Percentiles rank a stretch among this genome's conserved stretches.
These are phyloP conservation scores for Halictus ligatus DNA, from an alignment of 2,888 invertebrate species.

Conservation along the genomic window DNA sequence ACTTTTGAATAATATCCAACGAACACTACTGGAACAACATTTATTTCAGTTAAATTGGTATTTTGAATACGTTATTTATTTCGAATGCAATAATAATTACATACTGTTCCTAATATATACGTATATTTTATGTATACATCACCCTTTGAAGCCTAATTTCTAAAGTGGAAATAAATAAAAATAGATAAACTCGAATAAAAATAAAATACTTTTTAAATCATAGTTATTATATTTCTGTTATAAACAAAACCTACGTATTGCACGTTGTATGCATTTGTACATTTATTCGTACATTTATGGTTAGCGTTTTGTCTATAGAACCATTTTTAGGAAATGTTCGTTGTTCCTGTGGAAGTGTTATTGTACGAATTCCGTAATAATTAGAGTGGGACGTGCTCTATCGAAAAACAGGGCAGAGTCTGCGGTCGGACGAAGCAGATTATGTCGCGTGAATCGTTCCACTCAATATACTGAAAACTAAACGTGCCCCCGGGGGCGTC, in stretches of 20 bases:
- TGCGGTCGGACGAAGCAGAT: not conserved
- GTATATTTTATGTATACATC: not conserved
- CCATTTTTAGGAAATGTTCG: not conserved
- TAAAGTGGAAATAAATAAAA: not conserved
- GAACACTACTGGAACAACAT: no score
- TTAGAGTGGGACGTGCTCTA: not conserved
- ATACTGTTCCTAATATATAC: no score
- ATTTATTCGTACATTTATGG: not conserved
- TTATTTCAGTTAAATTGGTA: no score
- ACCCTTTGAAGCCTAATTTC: not conserved
- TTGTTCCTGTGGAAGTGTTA: not conserved
- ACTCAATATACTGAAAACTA: slow-evolving; percentile 40
- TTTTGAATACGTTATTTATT: no score
- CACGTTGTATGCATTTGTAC: not conserved
- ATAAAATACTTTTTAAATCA: not conserved
- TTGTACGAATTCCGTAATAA: not conserved
- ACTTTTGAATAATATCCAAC: no score
- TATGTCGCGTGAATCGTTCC: slow-evolving; percentile 20
- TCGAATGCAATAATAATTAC: no score
- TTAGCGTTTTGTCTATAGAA: not conserved
- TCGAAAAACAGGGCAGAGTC: not conserved
- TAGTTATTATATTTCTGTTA: no score
- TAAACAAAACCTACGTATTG: no score
- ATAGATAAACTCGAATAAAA: not conserved
- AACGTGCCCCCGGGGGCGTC: slow-evolving; percentile 1